phyloP scores from a whole-genome alignment of 1,140 invertebrate genomes.

The Archivesica marissinica region DNA sequence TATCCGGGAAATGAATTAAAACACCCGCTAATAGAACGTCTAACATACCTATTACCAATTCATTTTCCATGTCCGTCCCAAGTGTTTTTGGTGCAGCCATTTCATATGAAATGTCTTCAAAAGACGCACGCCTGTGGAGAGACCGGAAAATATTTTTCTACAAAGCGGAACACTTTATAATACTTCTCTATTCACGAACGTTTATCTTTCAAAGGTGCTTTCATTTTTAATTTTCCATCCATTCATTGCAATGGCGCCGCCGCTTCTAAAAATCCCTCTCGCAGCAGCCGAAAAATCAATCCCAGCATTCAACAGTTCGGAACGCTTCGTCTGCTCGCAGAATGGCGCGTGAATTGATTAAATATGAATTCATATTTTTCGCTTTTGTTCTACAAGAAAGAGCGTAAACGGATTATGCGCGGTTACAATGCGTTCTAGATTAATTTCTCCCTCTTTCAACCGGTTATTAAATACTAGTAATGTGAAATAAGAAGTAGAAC shows the following conservation, averaged over 20 bases:
- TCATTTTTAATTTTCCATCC: constrained; percentile 11
- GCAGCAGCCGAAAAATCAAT: constrained; percentile 26
- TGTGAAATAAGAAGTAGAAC: neutral
- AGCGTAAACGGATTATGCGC: constrained; percentile 46
- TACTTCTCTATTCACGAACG: constrained; percentile 31
- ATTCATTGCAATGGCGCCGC: constrained; percentile 28
- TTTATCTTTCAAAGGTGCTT: constrained; percentile 23
- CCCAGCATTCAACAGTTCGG: constrained; percentile 24
- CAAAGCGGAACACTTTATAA: constrained; percentile 61
- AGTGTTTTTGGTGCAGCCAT: constrained; percentile 25
- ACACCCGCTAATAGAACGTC: constrained; percentile 44
- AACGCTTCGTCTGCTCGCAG: constrained; percentile 17
- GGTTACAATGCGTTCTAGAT: constrained; percentile 39
- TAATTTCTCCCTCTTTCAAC: constrained; percentile 36
- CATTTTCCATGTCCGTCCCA: constrained; percentile 13
- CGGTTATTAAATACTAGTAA: constrained; percentile 26
- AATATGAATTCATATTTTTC: constrained; percentile 25
- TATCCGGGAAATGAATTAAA: constrained; percentile 56
- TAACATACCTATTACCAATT: constrained; percentile 48
- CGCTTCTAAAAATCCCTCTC: constrained; percentile 12
- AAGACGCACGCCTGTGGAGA: constrained; percentile 51
- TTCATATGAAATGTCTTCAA: constrained; percentile 26
- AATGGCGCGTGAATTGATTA: constrained; percentile 2
- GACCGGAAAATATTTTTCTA: constrained; percentile 60
- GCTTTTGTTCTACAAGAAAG: constrained; percentile 48